Conservation (phyloP, 1,140 invertebrate genomes). For the Drosophila mayri region DNA sequence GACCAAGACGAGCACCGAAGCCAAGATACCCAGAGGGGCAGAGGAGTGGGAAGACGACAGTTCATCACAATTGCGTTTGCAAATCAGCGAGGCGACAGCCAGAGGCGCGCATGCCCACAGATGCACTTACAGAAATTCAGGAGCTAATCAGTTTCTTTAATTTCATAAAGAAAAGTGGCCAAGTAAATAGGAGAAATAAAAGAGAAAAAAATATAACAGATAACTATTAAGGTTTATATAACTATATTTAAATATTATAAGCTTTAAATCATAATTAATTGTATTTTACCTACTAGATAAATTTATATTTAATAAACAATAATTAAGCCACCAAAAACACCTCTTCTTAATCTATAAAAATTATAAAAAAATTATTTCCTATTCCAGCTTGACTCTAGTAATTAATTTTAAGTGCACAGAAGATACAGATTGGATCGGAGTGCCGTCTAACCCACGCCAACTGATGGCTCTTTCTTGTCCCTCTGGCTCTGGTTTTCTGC, state of each 20-base stretch:
- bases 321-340: accelerated
- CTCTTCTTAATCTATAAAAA: not conserved
- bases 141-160: not conserved
- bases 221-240: too few relatives aligned
- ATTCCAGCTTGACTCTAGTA: too few relatives aligned
- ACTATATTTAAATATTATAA: not conserved
- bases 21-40: not conserved
- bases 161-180: too few relatives aligned
- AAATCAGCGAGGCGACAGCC: constrained; percentile 57
- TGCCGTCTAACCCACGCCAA: constrained; percentile 32
- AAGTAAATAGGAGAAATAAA: not conserved
- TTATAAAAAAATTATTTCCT: too few relatives aligned
- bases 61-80: constrained; percentile 75
- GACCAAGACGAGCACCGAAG: constrained; percentile 9
- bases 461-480: constrained; percentile 25
- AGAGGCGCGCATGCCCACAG: constrained; percentile 49
- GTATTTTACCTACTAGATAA: not conserved
- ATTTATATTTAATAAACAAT: not conserved
- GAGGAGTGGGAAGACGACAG: constrained; percentile 48
- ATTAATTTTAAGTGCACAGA: not conserved
- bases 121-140: not conserved
- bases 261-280: not conserved
- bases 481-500: constrained; percentile 5
- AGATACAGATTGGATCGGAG: constrained; percentile 28
- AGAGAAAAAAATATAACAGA: too few relatives aligned